A percentile compares a stretch with the other conserved stretches of the same genome.
phyloP scores from a whole-genome alignment of 2,888 invertebrate species.

The Zonitis immaculata region DNA sequence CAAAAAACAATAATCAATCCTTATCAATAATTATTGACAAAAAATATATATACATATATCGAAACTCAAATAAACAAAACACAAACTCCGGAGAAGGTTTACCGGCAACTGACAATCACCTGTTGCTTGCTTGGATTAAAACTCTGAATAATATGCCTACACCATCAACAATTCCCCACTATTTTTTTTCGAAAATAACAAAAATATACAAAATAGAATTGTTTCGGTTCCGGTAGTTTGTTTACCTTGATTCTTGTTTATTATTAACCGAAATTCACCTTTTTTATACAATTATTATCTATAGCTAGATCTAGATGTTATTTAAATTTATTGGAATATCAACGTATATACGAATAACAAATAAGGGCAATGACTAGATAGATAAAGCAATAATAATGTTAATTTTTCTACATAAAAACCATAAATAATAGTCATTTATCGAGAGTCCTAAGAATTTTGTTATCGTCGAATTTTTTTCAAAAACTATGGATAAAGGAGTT shows the following conservation, averaged over 20 bases:
- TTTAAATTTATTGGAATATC: not conserved
- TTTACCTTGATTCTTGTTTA: not conserved
- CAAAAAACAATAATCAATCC: not conserved
- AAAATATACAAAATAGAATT: not conserved
- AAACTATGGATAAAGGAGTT: too few relatives aligned
- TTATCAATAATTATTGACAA: not conserved
- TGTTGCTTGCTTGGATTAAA: slow-evolving; percentile 27
- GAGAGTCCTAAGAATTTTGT: too few relatives aligned
- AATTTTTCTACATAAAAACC: too few relatives aligned
- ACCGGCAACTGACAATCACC: slow-evolving; percentile 39
- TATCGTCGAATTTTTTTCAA: too few relatives aligned
- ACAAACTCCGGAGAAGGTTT: slow-evolving; percentile 21
- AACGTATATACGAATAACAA: too few relatives aligned
- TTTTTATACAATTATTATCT: too few relatives aligned
- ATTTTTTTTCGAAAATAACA: not conserved
- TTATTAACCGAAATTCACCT: too few relatives aligned
- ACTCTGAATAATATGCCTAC: slow-evolving; percentile 27
- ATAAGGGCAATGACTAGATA: not conserved
- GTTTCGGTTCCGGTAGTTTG: slow-evolving; percentile 13
- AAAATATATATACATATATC: too few relatives aligned
- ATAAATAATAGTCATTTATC: too few relatives aligned
- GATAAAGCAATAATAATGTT: too few relatives aligned
- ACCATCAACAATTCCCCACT: slow-evolving; percentile 15
- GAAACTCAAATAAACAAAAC: too few relatives aligned
- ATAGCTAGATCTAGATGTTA: not conserved